Evolutionary conservation across 1,140 invertebrate genomes (phyloP).

Genomic region (Portunus trituberculatus): DNA sequence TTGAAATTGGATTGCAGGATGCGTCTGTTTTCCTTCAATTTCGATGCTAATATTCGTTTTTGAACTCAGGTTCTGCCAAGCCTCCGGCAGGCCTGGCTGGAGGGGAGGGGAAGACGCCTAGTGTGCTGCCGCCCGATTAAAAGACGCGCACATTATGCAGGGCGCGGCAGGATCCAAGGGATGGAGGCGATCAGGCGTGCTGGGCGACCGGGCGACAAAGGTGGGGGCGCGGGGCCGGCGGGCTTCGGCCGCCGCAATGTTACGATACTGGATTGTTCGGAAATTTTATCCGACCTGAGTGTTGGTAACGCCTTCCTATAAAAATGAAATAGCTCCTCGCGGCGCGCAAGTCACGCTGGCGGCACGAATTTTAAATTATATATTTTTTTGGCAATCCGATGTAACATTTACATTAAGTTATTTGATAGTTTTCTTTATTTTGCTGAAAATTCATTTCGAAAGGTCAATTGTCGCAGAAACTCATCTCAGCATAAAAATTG

Average conservation of each 20-base stretch:
- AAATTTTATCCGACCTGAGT: background rate
- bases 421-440: no score
- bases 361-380: background rate
- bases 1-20: conserved; percentile 59
- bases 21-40: conserved; percentile 67
- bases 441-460: no score
- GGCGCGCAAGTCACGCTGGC: background rate
- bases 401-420: background rate
- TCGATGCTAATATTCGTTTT: conserved; percentile 66
- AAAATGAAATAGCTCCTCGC: background rate
- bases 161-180: conserved; percentile 5
- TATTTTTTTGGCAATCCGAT: background rate
- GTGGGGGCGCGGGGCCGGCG: background rate
- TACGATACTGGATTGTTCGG: conserved; percentile 1
- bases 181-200: background rate
- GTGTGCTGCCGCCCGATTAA: background rate
- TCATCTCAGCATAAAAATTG: no score
- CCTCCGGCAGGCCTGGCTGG: background rate
- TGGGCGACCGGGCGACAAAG: background rate
- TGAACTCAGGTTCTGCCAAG: background rate
- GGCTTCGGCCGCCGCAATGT: background rate
- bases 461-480: no score
- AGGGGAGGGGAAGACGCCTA: background rate
- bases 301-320: background rate
- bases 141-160: conserved; percentile 34